These are phyloP conservation scores for Vesta saturnalis DNA, from an alignment of 2,888 invertebrate species.

Conservation along the genomic window DNA sequence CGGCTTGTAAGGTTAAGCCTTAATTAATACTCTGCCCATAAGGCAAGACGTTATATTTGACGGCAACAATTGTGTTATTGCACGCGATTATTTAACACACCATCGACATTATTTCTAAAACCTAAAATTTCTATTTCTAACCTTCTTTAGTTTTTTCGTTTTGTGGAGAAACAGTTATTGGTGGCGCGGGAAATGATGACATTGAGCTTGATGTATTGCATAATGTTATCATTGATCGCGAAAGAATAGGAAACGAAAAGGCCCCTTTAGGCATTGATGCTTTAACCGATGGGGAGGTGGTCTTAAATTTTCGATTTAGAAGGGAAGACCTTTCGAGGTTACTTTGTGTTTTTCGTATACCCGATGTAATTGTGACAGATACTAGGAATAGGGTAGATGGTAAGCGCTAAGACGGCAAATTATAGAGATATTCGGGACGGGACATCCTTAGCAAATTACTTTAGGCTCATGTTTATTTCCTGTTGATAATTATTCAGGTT, in stretches of 20 bases:
- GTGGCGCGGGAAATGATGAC: too few relatives aligned
- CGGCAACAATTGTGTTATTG: too few relatives aligned
- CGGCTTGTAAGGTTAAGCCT: too few relatives aligned
- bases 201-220: too few relatives aligned
- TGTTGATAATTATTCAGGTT: too few relatives aligned
- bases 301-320: slow-evolving; percentile 3
- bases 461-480: neutral
- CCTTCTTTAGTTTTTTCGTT: neutral
- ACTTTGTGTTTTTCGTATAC: neutral
- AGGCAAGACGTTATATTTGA: too few relatives aligned
- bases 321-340: slow-evolving; percentile 13
- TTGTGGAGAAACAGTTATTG: neutral
- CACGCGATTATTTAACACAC: too few relatives aligned
- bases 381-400: slow-evolving; percentile 7
- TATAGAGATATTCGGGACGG: too few relatives aligned
- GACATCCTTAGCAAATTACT: neutral
- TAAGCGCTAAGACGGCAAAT: slow-evolving; percentile 8
- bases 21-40: too few relatives aligned
- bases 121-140: too few relatives aligned
- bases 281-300: neutral
- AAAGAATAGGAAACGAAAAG: neutral
- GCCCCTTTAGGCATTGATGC: neutral
- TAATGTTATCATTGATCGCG: too few relatives aligned
- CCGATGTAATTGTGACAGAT: slow-evolving; percentile 6
- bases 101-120: too few relatives aligned